A percentile compares a stretch with the other conserved stretches of the same genome.
These are phyloP conservation scores for Melanocharis versteri DNA, from an alignment of 2,113 vertebrate species.

Conservation along the genomic window DNA sequence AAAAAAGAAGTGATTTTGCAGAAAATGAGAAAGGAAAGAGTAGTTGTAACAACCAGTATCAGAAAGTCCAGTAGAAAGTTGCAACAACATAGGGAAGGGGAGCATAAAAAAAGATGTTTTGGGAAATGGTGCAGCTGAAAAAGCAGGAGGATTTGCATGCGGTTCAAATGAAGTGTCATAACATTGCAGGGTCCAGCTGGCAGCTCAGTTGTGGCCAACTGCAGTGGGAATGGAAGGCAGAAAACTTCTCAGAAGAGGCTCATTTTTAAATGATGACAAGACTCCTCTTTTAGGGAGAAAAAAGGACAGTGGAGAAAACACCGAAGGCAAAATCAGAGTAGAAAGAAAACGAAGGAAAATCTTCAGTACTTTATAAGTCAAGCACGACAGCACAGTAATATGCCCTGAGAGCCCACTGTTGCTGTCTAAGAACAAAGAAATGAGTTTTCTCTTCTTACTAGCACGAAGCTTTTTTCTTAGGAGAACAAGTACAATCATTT, in stretches of 20 bases:
- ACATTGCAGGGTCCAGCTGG: not conserved
- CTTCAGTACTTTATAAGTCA: not conserved
- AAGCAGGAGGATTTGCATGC: not conserved
- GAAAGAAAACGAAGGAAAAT: not conserved
- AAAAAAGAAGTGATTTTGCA: not conserved
- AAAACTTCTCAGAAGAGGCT: not conserved
- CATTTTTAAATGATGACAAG: not conserved
- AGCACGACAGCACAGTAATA: not conserved
- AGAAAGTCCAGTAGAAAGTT: not conserved
- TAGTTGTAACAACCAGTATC: not conserved
- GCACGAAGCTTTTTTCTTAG: not conserved
- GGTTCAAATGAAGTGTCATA: not conserved
- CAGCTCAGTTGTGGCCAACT: not conserved
- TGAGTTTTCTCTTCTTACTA: not conserved
- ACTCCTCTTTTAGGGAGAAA: not conserved
- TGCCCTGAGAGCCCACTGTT: not conserved
- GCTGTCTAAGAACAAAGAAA: constrained; percentile 38
- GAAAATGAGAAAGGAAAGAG: not conserved
- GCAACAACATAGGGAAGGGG: not conserved
- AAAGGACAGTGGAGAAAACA: not conserved
- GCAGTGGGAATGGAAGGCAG: not conserved
- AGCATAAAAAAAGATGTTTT: not conserved
- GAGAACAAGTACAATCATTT: not conserved
- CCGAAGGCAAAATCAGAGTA: not conserved
- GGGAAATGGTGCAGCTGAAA: not conserved